phyloP scores from a whole-genome alignment of 2,113 vertebrate genomes.

The Tylochromis polylepis region DNA sequence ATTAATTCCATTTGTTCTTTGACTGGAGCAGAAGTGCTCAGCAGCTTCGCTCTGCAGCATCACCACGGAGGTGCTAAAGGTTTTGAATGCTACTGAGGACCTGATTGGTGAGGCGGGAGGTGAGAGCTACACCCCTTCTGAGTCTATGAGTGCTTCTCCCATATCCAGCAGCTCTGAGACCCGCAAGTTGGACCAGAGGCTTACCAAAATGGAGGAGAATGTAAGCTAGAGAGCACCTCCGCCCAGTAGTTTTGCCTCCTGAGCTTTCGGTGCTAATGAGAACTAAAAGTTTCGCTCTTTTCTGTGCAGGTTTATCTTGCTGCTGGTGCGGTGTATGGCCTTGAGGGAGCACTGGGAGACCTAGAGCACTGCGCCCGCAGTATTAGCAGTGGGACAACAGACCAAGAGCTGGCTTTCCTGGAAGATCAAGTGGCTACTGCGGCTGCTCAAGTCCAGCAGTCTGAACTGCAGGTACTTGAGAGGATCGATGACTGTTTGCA shows the following conservation, averaged over 20 bases:
- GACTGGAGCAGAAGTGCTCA: slow-evolving; percentile 86
- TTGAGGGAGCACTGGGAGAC: slow-evolving; percentile 85
- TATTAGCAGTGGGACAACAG: slow-evolving; percentile 82
- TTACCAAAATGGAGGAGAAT: slow-evolving; percentile 93
- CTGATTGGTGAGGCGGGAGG: slow-evolving; percentile 84
- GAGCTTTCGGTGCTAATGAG: too few species aligned
- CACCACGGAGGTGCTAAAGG: slow-evolving; percentile 94
- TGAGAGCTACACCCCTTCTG: slow-evolving; percentile 68
- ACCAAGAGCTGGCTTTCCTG: slow-evolving; percentile 84
- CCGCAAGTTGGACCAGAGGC: slow-evolving; percentile 82
- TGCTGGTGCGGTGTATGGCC: slow-evolving; percentile 87
- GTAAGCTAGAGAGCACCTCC: slow-evolving; percentile 70
- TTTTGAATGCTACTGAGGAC: slow-evolving; percentile 94
- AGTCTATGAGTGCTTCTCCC: slow-evolving; percentile 62
- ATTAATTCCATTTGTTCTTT: not conserved
- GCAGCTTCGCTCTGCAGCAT: slow-evolving; percentile 97
- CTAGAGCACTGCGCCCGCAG: slow-evolving; percentile 85
- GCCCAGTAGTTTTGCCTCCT: not conserved
- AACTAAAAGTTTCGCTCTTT: not conserved
- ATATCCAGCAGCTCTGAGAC: slow-evolving; percentile 79
- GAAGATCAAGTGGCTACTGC: slow-evolving; percentile 95
- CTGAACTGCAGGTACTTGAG: slow-evolving; percentile 85
- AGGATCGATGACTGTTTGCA: not conserved
- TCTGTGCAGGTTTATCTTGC: slow-evolving; percentile 86
- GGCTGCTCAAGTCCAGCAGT: slow-evolving; percentile 91